Evolutionary conservation across 2,888 invertebrate genomes (phyloP), one percentile per base, ranked within the genome.

Genomic region (Cristatella mucedo): DNA sequence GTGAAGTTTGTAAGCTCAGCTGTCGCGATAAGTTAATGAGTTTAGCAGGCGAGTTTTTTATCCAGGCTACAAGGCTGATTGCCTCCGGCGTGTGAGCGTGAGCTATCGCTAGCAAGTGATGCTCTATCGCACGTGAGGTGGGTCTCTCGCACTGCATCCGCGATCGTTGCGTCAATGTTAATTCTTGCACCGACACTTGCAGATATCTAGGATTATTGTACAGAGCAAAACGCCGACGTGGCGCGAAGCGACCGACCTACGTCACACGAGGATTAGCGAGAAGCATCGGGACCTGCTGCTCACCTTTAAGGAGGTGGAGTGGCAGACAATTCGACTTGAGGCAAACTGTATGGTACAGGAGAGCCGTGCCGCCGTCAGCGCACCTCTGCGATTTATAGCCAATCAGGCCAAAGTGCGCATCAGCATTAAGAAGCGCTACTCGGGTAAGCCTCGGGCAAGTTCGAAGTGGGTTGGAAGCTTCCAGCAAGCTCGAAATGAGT

Each of bases 321-420:
- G 97, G 95, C 91, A 95, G 68, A 85, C 86, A 38, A 78, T 95
- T 16, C 74, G 91, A 46, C 82, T 95, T 57, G 93, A 95, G 68
- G 93, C 93, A 9, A 81, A 85, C 82, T 21, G 93, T 86, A 0
- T 53, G 5, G 36, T 36, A 4, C 9, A 5, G 4, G 52, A 52
- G 31, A 48, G 49, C 16, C 15, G 21, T 15, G 42, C 24, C 24
- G 11, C 38, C 16, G 49, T 47, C 29, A 52, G 55, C 18, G 86
- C 89, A 1, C 95, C 97, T 0, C 70, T 97, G 33, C 72, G 93
- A 46, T 72, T 97, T 46, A 74, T 97, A 20, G 82, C 93, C 16
- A 91, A 91, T 68, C 85, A 84, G 63, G 86, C 91, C 29, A 78
- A 81, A 61, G 87, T 93, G 65, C 75, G 91, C 42, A 86, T 97